phyloP scores from a whole-genome alignment of 1,140 invertebrate genomes.

The Palaemon carinicauda region DNA sequence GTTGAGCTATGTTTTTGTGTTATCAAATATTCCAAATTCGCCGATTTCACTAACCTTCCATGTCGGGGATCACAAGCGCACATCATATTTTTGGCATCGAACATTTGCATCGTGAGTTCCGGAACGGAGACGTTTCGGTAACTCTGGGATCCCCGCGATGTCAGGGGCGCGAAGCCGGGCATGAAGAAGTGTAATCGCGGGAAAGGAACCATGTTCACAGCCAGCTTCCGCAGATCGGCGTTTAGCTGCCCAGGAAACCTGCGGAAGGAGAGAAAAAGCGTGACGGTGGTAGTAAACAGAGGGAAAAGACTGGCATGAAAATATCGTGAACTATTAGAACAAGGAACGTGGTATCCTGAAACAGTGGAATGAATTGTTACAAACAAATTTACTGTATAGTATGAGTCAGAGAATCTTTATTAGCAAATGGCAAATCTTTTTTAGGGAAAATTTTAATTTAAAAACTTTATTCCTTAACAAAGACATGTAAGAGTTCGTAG shows the following conservation, averaged over 20 bases:
- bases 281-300: no score
- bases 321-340: no score
- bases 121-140: conserved; percentile 73
- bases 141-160: conserved; percentile 65
- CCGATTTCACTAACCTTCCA: conserved; percentile 64
- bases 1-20: no score
- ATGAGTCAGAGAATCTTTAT: no score
- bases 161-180: conserved; percentile 90
- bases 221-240: conserved; percentile 92
- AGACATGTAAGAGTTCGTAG: no score
- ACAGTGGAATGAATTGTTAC: neutral
- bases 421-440: no score
- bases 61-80: conserved; percentile 77
- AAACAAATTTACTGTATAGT: no score
- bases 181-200: conserved; percentile 97
- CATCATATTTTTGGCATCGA: conserved; percentile 74
- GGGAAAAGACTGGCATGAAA: conserved; percentile 25
- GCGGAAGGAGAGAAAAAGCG: conserved; percentile 76
- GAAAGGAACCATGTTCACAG: conserved; percentile 98
- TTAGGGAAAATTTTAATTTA: no score
- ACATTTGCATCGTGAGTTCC: conserved; percentile 70
- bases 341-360: neutral
- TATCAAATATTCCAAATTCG: no score
- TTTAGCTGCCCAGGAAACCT: conserved; percentile 72
- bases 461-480: no score